Percentiles rank a stretch among this genome's conserved stretches.
These are phyloP conservation scores for Triplophysa bombifrons DNA, from an alignment of 2,797 vertebrate species.

Conservation along the genomic window DNA sequence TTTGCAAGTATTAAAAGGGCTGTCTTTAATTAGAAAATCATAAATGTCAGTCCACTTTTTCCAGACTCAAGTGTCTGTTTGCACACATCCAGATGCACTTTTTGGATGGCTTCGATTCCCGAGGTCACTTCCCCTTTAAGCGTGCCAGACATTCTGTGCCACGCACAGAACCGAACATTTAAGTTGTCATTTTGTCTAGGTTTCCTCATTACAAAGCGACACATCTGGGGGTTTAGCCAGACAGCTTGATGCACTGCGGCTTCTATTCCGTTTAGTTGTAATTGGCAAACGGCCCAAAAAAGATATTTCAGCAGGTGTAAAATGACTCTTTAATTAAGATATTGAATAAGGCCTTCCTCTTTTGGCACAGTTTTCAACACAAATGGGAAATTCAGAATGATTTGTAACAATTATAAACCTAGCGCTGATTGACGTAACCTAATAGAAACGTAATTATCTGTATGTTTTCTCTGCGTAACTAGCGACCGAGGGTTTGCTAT, in stretches of 20 bases:
- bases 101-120: conserved; percentile 31
- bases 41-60: conserved; percentile 78
- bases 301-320: conserved; percentile 43
- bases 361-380: conserved; percentile 35
- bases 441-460: conserved; percentile 44
- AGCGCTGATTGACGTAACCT: conserved; percentile 33
- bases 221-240: conserved; percentile 34
- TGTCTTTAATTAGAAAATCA: conserved; percentile 77
- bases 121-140: conserved; percentile 30
- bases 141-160: not conserved
- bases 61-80: conserved; percentile 67
- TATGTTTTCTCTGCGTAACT: conserved; percentile 27
- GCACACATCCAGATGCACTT: conserved; percentile 19
- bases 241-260: conserved; percentile 36
- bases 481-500: conserved; percentile 15
- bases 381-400: conserved; percentile 40
- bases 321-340: conserved; percentile 50
- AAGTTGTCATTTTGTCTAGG: conserved; percentile 25
- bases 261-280: conserved; percentile 48
- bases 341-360: conserved; percentile 31
- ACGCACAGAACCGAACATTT: conserved; percentile 7
- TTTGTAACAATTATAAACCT: conserved; percentile 35
- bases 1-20: conserved; percentile 79
- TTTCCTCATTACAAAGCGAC: conserved; percentile 37
- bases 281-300: conserved; percentile 36